A percentile compares a stretch with the other conserved stretches of the same genome.
Conservation (phyloP, 1,140 invertebrate genomes). For the Battus philenor region DNA sequence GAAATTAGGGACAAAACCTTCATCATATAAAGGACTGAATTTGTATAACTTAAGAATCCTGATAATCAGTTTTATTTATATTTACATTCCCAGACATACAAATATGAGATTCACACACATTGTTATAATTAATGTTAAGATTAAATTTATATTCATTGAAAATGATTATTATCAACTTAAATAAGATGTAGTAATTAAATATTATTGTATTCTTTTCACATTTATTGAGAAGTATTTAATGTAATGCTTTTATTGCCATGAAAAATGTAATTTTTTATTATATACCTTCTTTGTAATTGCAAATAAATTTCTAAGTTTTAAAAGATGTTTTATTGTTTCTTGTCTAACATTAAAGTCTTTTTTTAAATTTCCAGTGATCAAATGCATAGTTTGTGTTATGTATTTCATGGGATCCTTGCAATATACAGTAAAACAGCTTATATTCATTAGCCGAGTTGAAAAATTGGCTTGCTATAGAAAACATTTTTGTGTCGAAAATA, state of each 20-base stretch:
- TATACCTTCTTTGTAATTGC: conserved; percentile 3
- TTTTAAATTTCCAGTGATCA: too few relatives aligned
- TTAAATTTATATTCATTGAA: conserved; percentile 8
- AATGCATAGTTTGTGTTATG: conserved; percentile 28
- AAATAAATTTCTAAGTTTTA: conserved; percentile 7
- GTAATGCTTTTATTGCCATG: conserved; percentile 8
- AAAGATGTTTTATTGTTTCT: conserved; percentile 3
- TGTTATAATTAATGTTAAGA: conserved; percentile 14
- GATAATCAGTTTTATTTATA: neutral
- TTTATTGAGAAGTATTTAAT: conserved; percentile 3
- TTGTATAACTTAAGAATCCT: too few relatives aligned
- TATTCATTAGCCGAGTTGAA: too few relatives aligned
- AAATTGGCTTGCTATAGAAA: too few relatives aligned
- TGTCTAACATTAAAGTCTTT: too few relatives aligned
- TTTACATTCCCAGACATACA: conserved; percentile 9
- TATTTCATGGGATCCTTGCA: too few relatives aligned
- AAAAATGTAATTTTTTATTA: neutral
- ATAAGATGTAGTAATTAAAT: neutral
- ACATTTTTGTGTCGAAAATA: too few relatives aligned
- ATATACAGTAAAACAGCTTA: too few relatives aligned
- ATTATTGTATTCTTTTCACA: neutral
- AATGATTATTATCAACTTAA: conserved; percentile 2
- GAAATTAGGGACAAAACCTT: too few relatives aligned
- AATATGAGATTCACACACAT: conserved; percentile 1
- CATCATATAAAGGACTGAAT: too few relatives aligned